Evolutionary conservation across 64 coral and sea anemone species (phyloP).

Genomic region (Hydrozoanthus tunicans): DNA sequence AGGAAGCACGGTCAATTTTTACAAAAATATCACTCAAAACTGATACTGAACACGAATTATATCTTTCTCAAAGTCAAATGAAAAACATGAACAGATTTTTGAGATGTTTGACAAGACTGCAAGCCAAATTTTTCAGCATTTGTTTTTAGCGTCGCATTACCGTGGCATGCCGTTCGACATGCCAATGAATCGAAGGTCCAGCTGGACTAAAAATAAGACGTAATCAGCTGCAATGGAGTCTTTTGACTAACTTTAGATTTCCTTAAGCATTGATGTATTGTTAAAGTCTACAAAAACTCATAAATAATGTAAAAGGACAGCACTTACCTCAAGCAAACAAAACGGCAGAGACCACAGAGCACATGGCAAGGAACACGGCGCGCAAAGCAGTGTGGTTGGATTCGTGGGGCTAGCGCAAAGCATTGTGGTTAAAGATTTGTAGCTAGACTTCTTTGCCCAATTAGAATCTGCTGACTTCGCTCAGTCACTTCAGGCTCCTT

Average conservation of each 20-base stretch:
- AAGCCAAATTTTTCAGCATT: conserved; percentile 23
- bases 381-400: conserved; percentile 51
- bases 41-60: conserved; percentile 45
- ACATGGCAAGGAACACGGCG: conserved; percentile 44
- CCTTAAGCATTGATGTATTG: conserved; percentile 42
- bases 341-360: conserved; percentile 37
- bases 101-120: conserved; percentile 25
- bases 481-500: conserved; percentile 41
- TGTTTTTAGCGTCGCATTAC: conserved; percentile 18
- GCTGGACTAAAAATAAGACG: conserved; percentile 15
- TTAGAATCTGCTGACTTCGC: conserved; percentile 44
- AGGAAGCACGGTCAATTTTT: conserved; percentile 40
- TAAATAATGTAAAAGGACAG: conserved; percentile 31
- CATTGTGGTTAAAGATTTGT: conserved; percentile 46
- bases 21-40: conserved; percentile 41
- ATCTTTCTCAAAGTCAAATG: conserved; percentile 39
- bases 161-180: conserved; percentile 21
- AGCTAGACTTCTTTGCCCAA: conserved; percentile 27
- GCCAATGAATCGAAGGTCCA: conserved; percentile 18
- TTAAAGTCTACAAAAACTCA: conserved; percentile 32
- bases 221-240: conserved; percentile 38
- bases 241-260: conserved; percentile 32
- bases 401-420: conserved; percentile 44
- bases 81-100: conserved; percentile 16
- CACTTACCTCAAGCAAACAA: conserved; percentile 38